phyloP scores from a whole-genome alignment of 2,113 vertebrate species.

The Trogon melanurus region DNA sequence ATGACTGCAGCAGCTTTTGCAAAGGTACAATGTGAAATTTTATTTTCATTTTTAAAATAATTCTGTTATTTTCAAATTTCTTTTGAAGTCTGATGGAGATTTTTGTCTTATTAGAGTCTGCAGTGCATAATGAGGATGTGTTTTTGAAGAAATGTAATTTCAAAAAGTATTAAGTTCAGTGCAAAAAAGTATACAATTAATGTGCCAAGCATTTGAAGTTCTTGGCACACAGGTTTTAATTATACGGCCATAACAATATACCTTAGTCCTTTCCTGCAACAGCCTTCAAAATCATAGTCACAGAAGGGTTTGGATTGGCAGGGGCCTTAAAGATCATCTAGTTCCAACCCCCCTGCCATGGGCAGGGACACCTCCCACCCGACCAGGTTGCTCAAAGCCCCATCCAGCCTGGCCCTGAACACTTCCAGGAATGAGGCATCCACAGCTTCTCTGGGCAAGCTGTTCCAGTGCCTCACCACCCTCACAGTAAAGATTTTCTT shows the following conservation, averaged over 20 bases:
- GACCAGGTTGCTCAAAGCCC: too few species aligned
- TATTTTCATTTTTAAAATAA: not conserved
- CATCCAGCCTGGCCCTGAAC: not conserved
- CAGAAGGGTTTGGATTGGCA: not conserved
- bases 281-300: not conserved
- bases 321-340: not conserved
- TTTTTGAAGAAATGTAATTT: not conserved
- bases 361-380: not conserved
- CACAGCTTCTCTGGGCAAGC: not conserved
- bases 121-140: not conserved
- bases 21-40: conserved; percentile 75
- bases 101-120: not conserved
- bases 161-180: not conserved
- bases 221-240: not conserved
- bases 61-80: not conserved
- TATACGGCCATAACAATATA: not conserved
- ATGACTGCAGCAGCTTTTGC: conserved; percentile 93
- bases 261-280: not conserved
- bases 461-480: not conserved
- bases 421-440: not conserved
- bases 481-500: not conserved
- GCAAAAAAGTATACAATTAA: not conserved
- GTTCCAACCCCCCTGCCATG: not conserved
- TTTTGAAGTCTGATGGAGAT: not conserved
- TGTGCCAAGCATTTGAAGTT: not conserved